These are phyloP conservation scores for Rotaria macrura DNA, from an alignment of 2,888 invertebrate genomes.

Conservation along the genomic window DNA sequence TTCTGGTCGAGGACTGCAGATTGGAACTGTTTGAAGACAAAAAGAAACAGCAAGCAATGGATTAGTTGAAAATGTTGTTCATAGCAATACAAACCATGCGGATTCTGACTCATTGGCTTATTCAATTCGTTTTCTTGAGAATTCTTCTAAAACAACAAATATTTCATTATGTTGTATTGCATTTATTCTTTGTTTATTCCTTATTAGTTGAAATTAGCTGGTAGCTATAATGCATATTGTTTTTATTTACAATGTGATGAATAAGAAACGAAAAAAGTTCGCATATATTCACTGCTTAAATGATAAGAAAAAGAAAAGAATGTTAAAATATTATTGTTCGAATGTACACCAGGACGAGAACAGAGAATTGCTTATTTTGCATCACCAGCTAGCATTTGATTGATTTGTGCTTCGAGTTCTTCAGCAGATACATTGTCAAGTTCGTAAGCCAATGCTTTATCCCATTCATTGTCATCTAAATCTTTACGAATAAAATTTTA, in stretches of 20 bases:
- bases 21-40: neutral
- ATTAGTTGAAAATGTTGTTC: neutral
- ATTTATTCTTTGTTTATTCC: too few species aligned
- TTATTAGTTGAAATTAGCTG: neutral
- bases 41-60: neutral
- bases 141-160: neutral
- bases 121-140: neutral
- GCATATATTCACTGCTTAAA: neutral
- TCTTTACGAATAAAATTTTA: neutral
- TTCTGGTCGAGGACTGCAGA: neutral
- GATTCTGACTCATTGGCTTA: neutral
- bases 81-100: neutral
- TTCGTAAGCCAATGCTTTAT: constrained; percentile 28
- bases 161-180: neutral
- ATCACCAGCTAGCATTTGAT: constrained; percentile 27
- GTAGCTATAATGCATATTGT: neutral
- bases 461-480: constrained; percentile 30
- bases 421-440: constrained; percentile 31
- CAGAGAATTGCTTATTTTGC: neutral
- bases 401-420: constrained; percentile 34
- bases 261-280: neutral
- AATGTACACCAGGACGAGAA: constrained; percentile 29
- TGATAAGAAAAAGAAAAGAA: neutral
- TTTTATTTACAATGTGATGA: neutral
- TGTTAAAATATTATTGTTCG: neutral